phyloP scores from a whole-genome alignment of 35 echinoderm and acorn worm genomes.

The Diadema setosum region DNA sequence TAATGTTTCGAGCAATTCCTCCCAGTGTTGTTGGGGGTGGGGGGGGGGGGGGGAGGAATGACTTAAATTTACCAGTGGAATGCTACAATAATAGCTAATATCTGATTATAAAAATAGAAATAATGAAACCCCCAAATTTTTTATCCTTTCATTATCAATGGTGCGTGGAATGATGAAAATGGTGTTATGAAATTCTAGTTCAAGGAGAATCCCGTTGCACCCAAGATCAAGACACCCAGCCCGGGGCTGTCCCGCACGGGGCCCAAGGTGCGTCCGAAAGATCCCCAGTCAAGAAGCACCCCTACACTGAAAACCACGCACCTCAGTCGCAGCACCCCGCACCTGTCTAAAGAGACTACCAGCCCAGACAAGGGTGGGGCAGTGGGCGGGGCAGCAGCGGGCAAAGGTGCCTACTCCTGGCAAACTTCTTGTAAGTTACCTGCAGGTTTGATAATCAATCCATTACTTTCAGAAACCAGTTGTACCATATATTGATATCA shows the following conservation, averaged over 20 bases:
- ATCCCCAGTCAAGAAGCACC: neutral
- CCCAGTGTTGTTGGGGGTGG: neutral
- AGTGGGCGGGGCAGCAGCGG: neutral
- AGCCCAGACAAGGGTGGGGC: neutral
- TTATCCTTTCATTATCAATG: neutral
- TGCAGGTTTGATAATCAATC: neutral
- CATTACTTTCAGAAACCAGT: neutral
- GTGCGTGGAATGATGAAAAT: neutral
- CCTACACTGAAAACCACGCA: neutral
- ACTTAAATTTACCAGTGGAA: neutral
- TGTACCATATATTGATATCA: neutral
- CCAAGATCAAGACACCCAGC: neutral
- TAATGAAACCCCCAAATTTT: neutral
- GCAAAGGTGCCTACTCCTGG: neutral
- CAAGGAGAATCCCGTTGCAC: conserved; percentile 1
- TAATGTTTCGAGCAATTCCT: neutral
- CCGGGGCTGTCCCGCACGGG: neutral
- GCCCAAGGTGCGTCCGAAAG: neutral
- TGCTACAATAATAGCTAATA: too few species aligned
- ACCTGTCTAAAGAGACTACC: neutral
- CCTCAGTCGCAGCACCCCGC: neutral
- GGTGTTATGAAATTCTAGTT: neutral
- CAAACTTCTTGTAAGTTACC: neutral
- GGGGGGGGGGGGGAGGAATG: neutral
- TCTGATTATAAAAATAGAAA: neutral